Evolutionary conservation across 1,140 invertebrate genomes (phyloP).

Genomic region (Aphelenchoides fujianensis): DNA sequence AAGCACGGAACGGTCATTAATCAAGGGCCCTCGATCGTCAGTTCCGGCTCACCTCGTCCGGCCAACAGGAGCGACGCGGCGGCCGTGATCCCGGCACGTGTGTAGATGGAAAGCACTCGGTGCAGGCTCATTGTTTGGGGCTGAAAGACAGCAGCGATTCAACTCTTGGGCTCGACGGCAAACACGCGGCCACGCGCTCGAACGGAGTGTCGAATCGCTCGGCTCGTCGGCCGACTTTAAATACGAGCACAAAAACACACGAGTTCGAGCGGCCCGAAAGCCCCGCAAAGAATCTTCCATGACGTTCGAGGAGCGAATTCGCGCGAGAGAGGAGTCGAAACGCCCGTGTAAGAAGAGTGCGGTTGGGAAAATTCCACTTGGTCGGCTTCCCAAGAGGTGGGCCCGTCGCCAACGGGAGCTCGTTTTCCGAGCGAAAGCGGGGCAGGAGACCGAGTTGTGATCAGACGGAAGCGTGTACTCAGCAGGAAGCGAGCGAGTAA

Average conservation of each 20-base stretch:
- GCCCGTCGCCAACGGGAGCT: too few species aligned
- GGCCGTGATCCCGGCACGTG: background rate
- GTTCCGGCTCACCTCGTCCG: background rate
- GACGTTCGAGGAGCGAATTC: too few species aligned
- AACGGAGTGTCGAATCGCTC: background rate
- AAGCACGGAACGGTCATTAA: background rate
- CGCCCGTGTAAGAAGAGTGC: background rate
- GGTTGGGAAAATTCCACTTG: background rate
- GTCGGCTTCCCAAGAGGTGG: too few species aligned
- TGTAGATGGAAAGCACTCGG: constrained; percentile 2
- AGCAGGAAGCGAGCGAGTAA: too few species aligned
- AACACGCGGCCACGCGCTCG: background rate
- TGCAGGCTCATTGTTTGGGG: background rate
- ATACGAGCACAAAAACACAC: background rate
- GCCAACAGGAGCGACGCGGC: background rate
- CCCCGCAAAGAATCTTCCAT: background rate
- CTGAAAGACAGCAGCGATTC: background rate
- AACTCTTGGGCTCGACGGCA: background rate
- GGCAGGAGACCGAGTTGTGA: too few species aligned
- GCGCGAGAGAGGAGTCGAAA: constrained; percentile 1
- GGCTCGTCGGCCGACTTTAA: background rate
- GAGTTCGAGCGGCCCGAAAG: background rate
- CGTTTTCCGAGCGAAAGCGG: background rate
- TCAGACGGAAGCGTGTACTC: too few species aligned
- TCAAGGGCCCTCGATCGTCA: background rate